Evolutionary conservation across 2,113 vertebrate genomes (phyloP), one percentile per base, ranked within the genome.

Genomic region (Leptocoma aspasia): DNA sequence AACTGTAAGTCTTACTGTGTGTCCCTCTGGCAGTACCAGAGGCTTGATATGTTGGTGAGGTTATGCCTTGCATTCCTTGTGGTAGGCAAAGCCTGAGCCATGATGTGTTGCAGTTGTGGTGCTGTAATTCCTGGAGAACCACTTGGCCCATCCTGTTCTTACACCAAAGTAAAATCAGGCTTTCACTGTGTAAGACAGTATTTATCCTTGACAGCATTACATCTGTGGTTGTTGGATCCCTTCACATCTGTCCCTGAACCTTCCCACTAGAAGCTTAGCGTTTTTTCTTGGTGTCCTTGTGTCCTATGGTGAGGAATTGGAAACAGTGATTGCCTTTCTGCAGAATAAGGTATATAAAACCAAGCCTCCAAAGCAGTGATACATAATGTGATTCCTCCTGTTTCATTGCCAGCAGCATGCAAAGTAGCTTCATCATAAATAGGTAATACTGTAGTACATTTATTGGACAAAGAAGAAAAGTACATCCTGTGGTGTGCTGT

Each of bases 391-490:
- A 59, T 66, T 71, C 13, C 22, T 77, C 16, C 42, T 3, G 4
- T 68, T 66, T 50, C 6, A 1, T 45, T 89, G 75, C 63, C 93
- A 94, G 90, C 79, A 85, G 82, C 61, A 23, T 73, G 57, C 30
- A 39, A 61, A 88, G 59, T 54, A 80, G 68, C 27, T 91, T 88
- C 44, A 13, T 79, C 50, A 71, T 96, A 77, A 93, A 93, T 94
- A 86, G 90, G 64, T 94, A 64, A 93, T 59, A 23, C 17, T 77
- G 13, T 65, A 52, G 56, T 77, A 66, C 66, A 82, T 90, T 76
- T 88, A 69, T 88, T 0, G 1, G 86, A 24, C 79, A 53, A 76
- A 82, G 59, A 4, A 41, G 45, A 15, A 42, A 27, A 81, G 44
- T 71, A 33, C 68, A 71, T 90, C 85, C 64, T 94, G 75, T 91